These are phyloP conservation scores for Geopemphigus sp. DNA, from an alignment of 1,140 invertebrate genomes.

Conservation along the genomic window DNA sequence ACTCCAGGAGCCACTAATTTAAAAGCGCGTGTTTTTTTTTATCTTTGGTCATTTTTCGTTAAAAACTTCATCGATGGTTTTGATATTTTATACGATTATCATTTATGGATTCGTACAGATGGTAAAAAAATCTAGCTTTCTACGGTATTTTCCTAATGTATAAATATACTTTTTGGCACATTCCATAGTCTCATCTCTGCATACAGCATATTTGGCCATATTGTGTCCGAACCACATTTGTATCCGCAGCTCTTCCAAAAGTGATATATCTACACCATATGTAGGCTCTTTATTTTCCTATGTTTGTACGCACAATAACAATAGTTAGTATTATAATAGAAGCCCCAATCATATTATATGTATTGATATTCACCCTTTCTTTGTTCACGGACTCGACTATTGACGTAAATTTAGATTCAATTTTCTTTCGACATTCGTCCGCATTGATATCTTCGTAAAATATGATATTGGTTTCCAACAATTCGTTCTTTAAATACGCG, in stretches of 20 bases:
- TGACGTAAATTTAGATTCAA: slow-evolving; percentile 58
- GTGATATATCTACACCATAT: slow-evolving; percentile 57
- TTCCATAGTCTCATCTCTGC: slow-evolving; percentile 63
- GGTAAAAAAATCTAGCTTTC: background rate
- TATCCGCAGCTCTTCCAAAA: slow-evolving; percentile 70
- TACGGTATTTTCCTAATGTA: background rate
- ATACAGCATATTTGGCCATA: slow-evolving; percentile 64
- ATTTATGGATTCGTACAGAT: too few species aligned
- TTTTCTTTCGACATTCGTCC: slow-evolving; percentile 61
- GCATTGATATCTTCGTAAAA: slow-evolving; percentile 59
- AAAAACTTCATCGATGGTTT: too few species aligned
- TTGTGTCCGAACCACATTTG: slow-evolving; percentile 66
- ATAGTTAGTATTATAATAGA: background rate
- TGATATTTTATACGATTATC: too few species aligned
- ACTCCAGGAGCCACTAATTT: too few species aligned
- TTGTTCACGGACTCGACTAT: slow-evolving; percentile 64
- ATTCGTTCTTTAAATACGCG: slow-evolving; percentile 58
- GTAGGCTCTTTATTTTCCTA: slow-evolving; percentile 56
- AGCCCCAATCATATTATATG: too few species aligned
- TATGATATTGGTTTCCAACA: slow-evolving; percentile 64
- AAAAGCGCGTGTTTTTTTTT: too few species aligned
- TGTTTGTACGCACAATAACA: background rate
- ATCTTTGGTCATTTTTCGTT: too few species aligned
- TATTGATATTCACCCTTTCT: slow-evolving; percentile 54
- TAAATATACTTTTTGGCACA: slow-evolving; percentile 65